Percentiles rank a stretch among this genome's conserved stretches.
Conservation (phyloP, 2,888 invertebrate species). For the Cotesia congregata region DNA sequence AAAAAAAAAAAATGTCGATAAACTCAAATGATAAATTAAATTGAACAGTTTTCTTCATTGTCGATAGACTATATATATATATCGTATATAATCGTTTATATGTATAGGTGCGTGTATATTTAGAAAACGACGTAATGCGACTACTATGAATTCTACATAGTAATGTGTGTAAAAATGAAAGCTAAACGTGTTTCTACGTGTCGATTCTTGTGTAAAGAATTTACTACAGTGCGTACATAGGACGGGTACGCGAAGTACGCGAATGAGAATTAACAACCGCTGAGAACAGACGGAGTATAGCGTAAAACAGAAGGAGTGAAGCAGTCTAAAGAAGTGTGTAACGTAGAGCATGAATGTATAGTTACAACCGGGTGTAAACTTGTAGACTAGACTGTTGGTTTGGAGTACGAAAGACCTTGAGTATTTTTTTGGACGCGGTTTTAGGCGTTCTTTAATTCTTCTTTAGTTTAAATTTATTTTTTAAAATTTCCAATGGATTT, state of each 20-base stretch:
- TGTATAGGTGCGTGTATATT: no score
- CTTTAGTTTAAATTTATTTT: not conserved
- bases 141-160: not conserved
- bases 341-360: not conserved
- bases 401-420: conserved; percentile 50
- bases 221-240: conserved; percentile 41
- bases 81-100: no score
- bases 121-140: not conserved
- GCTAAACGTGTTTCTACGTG: conserved; percentile 46
- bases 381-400: not conserved
- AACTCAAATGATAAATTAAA: no score
- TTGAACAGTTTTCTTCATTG: no score
- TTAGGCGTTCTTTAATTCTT: conserved; percentile 14
- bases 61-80: no score
- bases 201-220: conserved; percentile 35
- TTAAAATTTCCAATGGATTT: not conserved
- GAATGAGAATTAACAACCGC: not conserved
- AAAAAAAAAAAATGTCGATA: no score
- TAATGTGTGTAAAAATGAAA: not conserved
- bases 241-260: conserved; percentile 17
- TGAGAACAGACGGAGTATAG: no score
- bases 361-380: not conserved
- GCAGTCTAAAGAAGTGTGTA: no score
- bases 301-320: no score
- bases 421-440: conserved; percentile 25